These are phyloP conservation scores for Pogonocichla stellata DNA, from an alignment of 2,113 vertebrate genomes.

Conservation along the genomic window DNA sequence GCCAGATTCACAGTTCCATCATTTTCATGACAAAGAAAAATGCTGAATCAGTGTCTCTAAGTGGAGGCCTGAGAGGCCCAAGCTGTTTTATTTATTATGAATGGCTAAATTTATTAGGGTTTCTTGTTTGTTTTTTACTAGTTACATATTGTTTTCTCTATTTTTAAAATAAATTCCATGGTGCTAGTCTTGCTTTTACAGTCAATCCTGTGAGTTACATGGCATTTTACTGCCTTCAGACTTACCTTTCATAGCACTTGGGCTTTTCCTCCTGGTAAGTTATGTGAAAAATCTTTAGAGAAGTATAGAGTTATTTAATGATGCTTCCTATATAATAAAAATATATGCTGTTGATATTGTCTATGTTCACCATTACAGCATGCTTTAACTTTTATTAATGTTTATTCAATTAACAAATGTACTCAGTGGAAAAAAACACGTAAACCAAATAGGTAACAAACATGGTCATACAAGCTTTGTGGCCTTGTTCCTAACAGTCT, in stretches of 20 bases:
- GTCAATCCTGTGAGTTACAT: neutral
- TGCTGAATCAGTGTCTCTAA: neutral
- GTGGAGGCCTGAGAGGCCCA: neutral
- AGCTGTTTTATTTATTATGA: neutral
- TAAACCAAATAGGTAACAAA: neutral
- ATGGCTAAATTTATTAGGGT: fast-evolving
- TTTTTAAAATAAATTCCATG: neutral
- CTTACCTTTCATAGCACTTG: neutral
- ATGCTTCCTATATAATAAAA: neutral
- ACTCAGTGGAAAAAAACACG: neutral
- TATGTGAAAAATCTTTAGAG: neutral
- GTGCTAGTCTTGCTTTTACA: neutral
- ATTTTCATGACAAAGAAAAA: neutral
- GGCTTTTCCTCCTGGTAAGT: neutral
- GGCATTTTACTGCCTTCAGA: neutral
- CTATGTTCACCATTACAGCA: neutral
- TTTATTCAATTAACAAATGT: neutral
- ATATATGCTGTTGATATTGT: neutral
- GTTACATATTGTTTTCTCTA: neutral
- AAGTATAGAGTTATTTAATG: neutral
- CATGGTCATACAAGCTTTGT: neutral
- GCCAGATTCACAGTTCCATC: neutral
- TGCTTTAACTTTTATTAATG: neutral
- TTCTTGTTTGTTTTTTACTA: neutral
- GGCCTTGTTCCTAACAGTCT: neutral